Base-by-base conservation (phyloP, 2,888 invertebrate species). In the Microplitis deprimator region DNA sequence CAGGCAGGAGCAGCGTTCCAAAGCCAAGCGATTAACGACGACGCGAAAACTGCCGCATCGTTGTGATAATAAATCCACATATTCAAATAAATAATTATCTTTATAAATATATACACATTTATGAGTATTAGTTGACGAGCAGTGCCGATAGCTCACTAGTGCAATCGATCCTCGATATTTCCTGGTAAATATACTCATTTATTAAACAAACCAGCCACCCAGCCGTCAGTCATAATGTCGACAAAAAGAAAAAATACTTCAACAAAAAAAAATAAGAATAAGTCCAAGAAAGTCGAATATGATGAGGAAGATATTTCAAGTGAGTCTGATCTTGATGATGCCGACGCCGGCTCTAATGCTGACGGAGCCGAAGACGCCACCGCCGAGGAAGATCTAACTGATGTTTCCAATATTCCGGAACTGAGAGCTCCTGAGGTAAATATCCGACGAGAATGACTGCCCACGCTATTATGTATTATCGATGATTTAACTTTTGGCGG, bases 251-350 rank as follows among this genome's bases (percentile, higher is more conserved):
- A 89, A 85, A 84, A 79, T 79, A 74, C 83, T 41, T 69, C 84
- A 13, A 82, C 73, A 50, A 89, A 87, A 81, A 89, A 89, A 79
- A 84, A 84, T 39, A 87, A 87, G 61, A 82, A 82, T 64, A 90
- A 89, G 82, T 80, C 84, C 41, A 85, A 85, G 69, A 90, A 87
- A 81, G 87, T 87, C 60, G 89, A 89, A 72, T 89, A 90, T 80
- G 89, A 89, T 80, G 89, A 89, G 39, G 89, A 88, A 78, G 89
- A 89, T 80, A 89, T 89, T 76, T 89, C 89, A 70, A 90, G 89
- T 82, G 89, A 89, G 73, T 87, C 87, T 75, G 89, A 89, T 7
- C 80, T 85, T 50, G 89, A 89, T 70, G 89, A 89, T 79, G 86
- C 86, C 76, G 84, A 84, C 73, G 80, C 79, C 77, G 83, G 82